Base-by-base conservation (phyloP, 2,888 invertebrate species). In the Julus scanicus region DNA sequence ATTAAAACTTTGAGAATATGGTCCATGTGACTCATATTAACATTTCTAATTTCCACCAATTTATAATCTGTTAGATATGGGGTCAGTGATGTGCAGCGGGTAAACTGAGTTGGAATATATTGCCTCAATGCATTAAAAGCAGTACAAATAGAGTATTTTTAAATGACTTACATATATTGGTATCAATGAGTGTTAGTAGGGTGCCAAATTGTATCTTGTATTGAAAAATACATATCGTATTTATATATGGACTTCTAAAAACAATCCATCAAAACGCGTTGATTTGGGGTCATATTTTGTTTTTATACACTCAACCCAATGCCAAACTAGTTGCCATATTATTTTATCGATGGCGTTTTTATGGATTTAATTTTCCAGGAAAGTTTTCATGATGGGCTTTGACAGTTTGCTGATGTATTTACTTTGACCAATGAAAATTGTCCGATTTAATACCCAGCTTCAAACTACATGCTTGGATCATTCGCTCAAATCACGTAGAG, bases 401-500 rank as follows among this genome's bases (percentile, higher is more conserved):
- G 71, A 71, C 9, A 71, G 20, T 29, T 29, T 29, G 2, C 9
- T 9, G 71, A 29, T 71, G 9, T 71, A 29, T 71, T 71, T 71
- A 29, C 29, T 9, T 29, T 29, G 71, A 71, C 71, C 71, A 71
- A 71, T 71, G 29, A 29, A 29, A 71, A 29, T 71, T 2, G 29
- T 29, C 29, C 29, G 29, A 13, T 13, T 29, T 71, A 71, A 71
- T 71, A 11, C 29, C 29, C 29, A 71, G 29, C 71, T 71, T 71
- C 29, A 13, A 8, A 71, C 9, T 29, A 71, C 63, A 29, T 71
- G 9, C 29, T 71, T 71, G 20, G 29, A 71, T 71, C 29, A 20
- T 29, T 29, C 71, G 29, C n/a, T 29, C 71, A 71, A 71, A 71
- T 71, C 71, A 71, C 71, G 29, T 71, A 71, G 71, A n/a, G 63